Conservation (phyloP, 2,797 vertebrate species). For the Lacerta viridis region DNA sequence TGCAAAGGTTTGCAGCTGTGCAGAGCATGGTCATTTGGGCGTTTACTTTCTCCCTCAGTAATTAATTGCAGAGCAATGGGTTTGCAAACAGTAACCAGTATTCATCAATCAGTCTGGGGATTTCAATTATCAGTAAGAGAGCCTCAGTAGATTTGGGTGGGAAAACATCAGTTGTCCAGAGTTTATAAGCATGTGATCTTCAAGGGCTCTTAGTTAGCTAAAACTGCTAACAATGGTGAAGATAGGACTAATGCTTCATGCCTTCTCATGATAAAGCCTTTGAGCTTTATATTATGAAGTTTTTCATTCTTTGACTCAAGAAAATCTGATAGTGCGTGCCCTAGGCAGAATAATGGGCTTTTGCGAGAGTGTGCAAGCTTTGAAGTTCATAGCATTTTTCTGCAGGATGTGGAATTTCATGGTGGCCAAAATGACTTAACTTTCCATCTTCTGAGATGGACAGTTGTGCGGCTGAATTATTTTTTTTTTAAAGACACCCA, state of each 20-base stretch:
- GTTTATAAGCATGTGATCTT: neutral
- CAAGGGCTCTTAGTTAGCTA: neutral
- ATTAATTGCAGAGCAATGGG: neutral
- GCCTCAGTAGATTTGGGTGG: neutral
- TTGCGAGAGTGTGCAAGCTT: neutral
- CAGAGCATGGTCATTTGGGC: neutral
- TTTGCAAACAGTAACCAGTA: neutral
- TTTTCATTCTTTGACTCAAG: neutral
- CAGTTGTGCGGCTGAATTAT: conserved; percentile 50
- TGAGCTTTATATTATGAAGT: neutral
- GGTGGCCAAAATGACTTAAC: neutral
- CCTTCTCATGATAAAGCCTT: neutral
- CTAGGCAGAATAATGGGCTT: neutral
- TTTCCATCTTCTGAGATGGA: neutral
- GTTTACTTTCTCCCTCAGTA: neutral
- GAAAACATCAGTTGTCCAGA: neutral
- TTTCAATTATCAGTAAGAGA: neutral
- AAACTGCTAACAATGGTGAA: neutral
- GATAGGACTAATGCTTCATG: neutral
- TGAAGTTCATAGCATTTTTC: neutral
- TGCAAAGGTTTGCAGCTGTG: neutral
- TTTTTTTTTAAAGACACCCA: neutral
- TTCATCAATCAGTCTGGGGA: conserved; percentile 6
- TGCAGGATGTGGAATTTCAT: neutral
- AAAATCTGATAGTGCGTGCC: neutral